Evolutionary conservation across 2,113 vertebrate genomes (phyloP), one percentile per base, ranked within the genome.

Genomic region (Malurus melanocephalus): DNA sequence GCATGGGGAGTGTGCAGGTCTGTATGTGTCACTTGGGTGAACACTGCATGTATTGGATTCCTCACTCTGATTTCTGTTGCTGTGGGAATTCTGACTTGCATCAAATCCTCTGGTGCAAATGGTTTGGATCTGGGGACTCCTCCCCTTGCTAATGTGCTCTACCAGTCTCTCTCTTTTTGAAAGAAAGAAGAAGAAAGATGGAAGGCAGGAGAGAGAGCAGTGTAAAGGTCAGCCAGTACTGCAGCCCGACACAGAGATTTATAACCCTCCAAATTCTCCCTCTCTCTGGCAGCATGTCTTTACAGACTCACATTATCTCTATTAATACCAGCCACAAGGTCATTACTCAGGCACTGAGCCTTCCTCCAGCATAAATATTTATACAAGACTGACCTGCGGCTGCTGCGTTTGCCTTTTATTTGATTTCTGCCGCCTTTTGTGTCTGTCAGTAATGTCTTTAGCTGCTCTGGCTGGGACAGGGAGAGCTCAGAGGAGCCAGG

Each of bases 361-460:
- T 96, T 97, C 97, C 95, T 97, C 85, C 95, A 97, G 97, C 95
- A 97, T 97, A 98, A 98, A 98, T 98, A 98, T 98, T 98, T 98
- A 98, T 97, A 96, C 91, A 97, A 96, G 94, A 90, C 94, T 97
- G 97, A 98, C 97, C 97, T 97, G 97, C 49, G 96, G 95, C 97
- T 96, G 97, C 95, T 80, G 94, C 91, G 11, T 96, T 97, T 96
- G 96, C 97, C 96, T 97, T 97, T 98, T 97, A 98, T 97, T 98
- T 97, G 96, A 98, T 97, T 97, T 97, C 97, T 97, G 97, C 97
- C 95, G 96, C 97, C 97, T 97, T 97, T 97, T 95, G 97, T 97
- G 97, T 97, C 97, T 97, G 96, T 96, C 90, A 88, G 96, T 97
- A 97, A 97, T 93, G 72, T 95, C 94, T 97, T 97, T 96, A 97